Evolutionary conservation across 2,888 invertebrate species (phyloP).

Genomic region (Hymenopus coronatus): DNA sequence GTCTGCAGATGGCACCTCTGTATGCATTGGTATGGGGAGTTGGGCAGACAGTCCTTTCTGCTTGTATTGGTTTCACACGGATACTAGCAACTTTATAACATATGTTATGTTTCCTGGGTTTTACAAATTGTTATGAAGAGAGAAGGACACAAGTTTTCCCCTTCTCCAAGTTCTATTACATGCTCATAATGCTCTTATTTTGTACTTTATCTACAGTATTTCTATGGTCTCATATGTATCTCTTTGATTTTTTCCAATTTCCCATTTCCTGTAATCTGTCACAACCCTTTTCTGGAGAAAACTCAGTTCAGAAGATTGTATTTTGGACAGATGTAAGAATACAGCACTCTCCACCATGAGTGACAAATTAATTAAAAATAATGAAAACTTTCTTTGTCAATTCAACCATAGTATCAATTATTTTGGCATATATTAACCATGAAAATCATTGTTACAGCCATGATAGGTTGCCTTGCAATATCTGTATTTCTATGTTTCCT

Average conservation of each 20-base stretch:
- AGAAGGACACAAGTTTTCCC: neutral
- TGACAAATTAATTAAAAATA: neutral
- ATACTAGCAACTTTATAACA: constrained; percentile 86
- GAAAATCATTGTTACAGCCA: neutral
- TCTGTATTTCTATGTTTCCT: neutral
- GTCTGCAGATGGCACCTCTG: constrained; percentile 83
- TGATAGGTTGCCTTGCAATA: neutral
- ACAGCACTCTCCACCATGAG: neutral
- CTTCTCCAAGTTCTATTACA: neutral
- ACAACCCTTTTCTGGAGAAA: neutral
- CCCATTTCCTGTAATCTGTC: neutral
- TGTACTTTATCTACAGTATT: neutral
- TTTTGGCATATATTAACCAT: neutral
- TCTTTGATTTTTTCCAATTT: neutral
- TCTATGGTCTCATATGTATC: neutral
- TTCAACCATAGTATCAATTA: neutral
- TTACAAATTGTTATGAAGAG: neutral
- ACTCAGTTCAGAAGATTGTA: neutral
- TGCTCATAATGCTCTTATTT: neutral
- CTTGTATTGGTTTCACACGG: constrained; percentile 88
- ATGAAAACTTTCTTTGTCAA: neutral
- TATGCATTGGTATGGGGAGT: constrained; percentile 94
- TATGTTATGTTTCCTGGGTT: constrained; percentile 8
- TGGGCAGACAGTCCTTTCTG: constrained; percentile 86
- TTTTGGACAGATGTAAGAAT: neutral